A percentile compares a stretch with the other conserved stretches of the same genome.
Conservation (phyloP, 2,113 vertebrate species). For the Microcebus ravelobensis region DNA sequence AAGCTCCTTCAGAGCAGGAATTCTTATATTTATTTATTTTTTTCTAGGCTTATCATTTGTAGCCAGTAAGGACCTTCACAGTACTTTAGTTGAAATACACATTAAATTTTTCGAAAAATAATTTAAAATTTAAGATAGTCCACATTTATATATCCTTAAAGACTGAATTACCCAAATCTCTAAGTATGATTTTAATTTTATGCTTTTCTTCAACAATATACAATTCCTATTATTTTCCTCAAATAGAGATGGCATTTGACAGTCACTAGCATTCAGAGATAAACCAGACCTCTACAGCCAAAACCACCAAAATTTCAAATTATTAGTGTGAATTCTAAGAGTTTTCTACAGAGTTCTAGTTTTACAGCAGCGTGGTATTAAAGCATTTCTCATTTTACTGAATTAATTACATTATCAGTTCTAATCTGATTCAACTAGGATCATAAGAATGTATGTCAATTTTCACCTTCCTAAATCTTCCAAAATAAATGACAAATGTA, state of each 20-base stretch:
- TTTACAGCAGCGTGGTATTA: neutral
- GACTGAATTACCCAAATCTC: neutral
- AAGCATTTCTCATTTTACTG: neutral
- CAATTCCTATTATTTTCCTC: neutral
- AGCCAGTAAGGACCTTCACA: neutral
- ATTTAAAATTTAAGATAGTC: neutral
- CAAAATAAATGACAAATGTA: neutral
- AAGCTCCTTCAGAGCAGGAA: neutral
- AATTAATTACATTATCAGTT: neutral
- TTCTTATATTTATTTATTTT: conserved; percentile 1
- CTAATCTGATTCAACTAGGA: conserved; percentile 15
- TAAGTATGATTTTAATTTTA: conserved; percentile 18
- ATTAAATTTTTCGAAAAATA: neutral
- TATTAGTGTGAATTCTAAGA: neutral
- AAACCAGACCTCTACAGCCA: neutral
- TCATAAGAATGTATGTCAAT: neutral
- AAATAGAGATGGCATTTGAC: neutral
- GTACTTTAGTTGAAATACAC: neutral
- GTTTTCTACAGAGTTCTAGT: neutral
- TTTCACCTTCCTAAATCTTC: neutral
- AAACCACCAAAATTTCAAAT: neutral
- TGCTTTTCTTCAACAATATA: neutral
- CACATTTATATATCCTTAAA: neutral
- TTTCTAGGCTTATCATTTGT: neutral
- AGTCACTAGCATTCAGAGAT: conserved; percentile 1